Evolutionary conservation across 2,888 invertebrate genomes (phyloP).

Genomic region (Eupithecia tripunctaria): DNA sequence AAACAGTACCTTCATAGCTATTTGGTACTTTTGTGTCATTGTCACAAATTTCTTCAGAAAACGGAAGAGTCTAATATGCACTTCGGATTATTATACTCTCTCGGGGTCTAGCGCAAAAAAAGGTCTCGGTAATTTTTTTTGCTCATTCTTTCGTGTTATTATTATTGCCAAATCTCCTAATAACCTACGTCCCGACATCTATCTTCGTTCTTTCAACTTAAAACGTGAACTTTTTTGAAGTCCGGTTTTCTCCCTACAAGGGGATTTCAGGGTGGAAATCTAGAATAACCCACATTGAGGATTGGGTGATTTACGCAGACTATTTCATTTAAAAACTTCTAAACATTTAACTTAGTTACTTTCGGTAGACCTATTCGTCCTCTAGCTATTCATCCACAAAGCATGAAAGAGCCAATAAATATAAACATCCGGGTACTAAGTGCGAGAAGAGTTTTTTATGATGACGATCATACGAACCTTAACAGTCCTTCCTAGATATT

Average conservation of each 20-base stretch:
- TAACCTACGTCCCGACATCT: too few relatives aligned
- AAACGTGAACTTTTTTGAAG: neutral
- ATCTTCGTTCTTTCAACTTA: too few relatives aligned
- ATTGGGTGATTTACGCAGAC: neutral
- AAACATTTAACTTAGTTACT: neutral
- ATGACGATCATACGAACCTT: neutral
- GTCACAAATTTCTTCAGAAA: neutral
- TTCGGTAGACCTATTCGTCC: neutral
- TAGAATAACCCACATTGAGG: too few relatives aligned
- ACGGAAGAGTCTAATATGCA: neutral
- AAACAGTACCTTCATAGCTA: neutral
- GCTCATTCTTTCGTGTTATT: too few relatives aligned
- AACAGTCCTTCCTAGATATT: neutral
- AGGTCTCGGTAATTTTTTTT: too few relatives aligned
- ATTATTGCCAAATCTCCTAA: too few relatives aligned
- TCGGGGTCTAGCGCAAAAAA: too few relatives aligned
- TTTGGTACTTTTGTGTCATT: neutral
- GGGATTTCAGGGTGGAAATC: too few relatives aligned
- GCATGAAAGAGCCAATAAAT: neutral
- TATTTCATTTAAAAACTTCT: neutral
- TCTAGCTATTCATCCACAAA: neutral
- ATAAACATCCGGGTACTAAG: neutral
- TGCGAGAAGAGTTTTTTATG: neutral
- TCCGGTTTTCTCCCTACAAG: too few relatives aligned
- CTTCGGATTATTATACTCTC: neutral